A percentile compares a stretch with the other conserved stretches of the same genome.
Evolutionary conservation across 2,797 vertebrate genomes (phyloP).

Genomic region (Macropus fuliginosus): DNA sequence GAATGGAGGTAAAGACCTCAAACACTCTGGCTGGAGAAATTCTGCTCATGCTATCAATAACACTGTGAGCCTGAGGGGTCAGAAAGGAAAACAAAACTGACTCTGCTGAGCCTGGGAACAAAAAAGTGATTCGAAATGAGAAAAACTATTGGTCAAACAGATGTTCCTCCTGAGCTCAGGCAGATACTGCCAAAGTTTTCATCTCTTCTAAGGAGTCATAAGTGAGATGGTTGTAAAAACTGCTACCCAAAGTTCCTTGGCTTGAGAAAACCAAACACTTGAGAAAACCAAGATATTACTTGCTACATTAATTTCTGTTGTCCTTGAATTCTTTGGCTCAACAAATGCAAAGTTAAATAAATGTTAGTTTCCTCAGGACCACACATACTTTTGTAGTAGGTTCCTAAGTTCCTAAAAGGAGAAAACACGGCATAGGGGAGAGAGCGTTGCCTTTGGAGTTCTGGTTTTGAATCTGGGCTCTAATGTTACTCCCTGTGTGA

Average conservation of each 20-base stretch:
- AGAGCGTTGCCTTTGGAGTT: not conserved
- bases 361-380: not conserved
- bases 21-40: slow-evolving; percentile 32
- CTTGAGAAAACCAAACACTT: not conserved
- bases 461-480: not conserved
- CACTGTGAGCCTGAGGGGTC: slow-evolving; percentile 36
- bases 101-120: slow-evolving; percentile 57
- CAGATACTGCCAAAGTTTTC: slow-evolving; percentile 40
- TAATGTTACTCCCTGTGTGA: not conserved
- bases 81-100: slow-evolving; percentile 18
- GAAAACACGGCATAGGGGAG: not conserved
- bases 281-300: slow-evolving; percentile 27
- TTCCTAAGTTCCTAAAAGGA: not conserved
- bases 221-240: slow-evolving; percentile 18
- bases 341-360: not conserved
- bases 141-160: slow-evolving; percentile 44
- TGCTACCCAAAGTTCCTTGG: not conserved
- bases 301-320: slow-evolving; percentile 32
- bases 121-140: slow-evolving; percentile 33
- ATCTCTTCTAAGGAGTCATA: slow-evolving; percentile 45
- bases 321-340: slow-evolving; percentile 28
- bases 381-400: not conserved
- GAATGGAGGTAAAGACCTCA: not conserved
- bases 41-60: not conserved
- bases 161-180: slow-evolving; percentile 41